phyloP scores from a whole-genome alignment of 37 sponge, comb jelly and placozoan genomes.

The Axinella damicornis region DNA sequence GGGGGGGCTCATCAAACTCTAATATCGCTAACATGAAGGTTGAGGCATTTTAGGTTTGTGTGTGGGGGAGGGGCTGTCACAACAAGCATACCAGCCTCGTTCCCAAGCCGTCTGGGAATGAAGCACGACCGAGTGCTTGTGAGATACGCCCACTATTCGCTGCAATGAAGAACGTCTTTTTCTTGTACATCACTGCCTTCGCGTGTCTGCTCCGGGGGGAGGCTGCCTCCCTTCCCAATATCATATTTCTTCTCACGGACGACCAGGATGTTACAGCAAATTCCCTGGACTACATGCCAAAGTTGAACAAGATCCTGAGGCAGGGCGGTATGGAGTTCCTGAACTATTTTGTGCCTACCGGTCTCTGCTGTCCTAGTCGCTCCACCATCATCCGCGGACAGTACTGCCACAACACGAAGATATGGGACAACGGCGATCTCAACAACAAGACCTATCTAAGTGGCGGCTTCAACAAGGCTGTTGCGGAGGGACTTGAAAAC shows the following conservation, averaged over 20 bases:
- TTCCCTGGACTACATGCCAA: slow-evolving; percentile 81
- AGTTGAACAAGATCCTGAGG: slow-evolving; percentile 52
- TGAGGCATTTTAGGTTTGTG: too few species aligned
- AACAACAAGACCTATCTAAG: slow-evolving; percentile 75
- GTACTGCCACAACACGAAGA: slow-evolving; percentile 81
- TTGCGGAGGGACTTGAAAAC: slow-evolving; percentile 36
- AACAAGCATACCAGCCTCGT: too few species aligned
- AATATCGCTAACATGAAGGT: too few species aligned
- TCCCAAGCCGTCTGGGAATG: too few species aligned
- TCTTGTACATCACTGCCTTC: too few species aligned
- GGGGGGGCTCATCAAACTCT: too few species aligned
- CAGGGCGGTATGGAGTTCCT: slow-evolving; percentile 64
- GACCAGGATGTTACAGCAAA: slow-evolving; percentile 82
- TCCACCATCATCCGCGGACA: slow-evolving; percentile 73
- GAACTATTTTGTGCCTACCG: slow-evolving; percentile 81
- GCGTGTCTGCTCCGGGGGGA: not conserved
- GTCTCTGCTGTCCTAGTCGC: slow-evolving; percentile 81
- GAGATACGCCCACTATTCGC: too few species aligned
- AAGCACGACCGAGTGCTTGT: too few species aligned
- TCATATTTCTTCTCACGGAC: slow-evolving; percentile 64
- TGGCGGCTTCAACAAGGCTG: slow-evolving; percentile 64
- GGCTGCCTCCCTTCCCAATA: slow-evolving; percentile 35
- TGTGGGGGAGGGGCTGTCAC: too few species aligned
- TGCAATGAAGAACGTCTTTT: too few species aligned
- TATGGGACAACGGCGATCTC: slow-evolving; percentile 82